phyloP scores from a whole-genome alignment of 92 coral and sea anemone species.

The Meandrina meandrites region DNA sequence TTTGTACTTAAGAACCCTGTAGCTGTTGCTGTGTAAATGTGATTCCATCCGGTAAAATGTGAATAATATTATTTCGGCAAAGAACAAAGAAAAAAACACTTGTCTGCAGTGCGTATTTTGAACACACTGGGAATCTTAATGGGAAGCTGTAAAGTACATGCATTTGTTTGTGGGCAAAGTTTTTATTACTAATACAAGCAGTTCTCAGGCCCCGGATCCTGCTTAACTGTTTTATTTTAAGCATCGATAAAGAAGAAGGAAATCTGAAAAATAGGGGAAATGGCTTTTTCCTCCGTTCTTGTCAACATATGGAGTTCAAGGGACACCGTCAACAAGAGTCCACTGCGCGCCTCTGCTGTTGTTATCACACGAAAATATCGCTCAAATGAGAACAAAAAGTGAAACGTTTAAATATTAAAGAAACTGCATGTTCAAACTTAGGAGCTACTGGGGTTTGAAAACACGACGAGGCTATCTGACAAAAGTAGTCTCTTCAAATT shows the following conservation, averaged over 20 bases:
- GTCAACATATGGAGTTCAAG: too few relatives aligned
- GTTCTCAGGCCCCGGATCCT: not conserved
- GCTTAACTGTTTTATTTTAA: not conserved
- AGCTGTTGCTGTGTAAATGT: not conserved
- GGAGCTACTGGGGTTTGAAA: too few relatives aligned
- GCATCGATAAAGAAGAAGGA: not conserved
- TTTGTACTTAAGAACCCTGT: not conserved
- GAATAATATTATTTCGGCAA: not conserved
- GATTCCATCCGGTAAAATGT: not conserved
- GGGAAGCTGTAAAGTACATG: not conserved
- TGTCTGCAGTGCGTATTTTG: not conserved
- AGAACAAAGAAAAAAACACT: not conserved
- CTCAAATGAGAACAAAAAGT: too few relatives aligned
- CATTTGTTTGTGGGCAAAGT: not conserved
- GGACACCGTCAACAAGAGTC: too few relatives aligned
- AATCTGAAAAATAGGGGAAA: not conserved
- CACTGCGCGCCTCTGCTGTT: too few relatives aligned
- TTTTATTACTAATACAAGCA: not conserved
- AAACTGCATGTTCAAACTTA: too few relatives aligned
- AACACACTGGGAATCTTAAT: not conserved
- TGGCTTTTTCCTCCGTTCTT: not conserved
- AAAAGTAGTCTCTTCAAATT: too few relatives aligned
- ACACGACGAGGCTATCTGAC: too few relatives aligned
- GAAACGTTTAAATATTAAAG: too few relatives aligned
- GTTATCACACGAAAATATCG: too few relatives aligned